Conservation (phyloP, 2,113 vertebrate genomes). For the Herpetotheres cachinnans region DNA sequence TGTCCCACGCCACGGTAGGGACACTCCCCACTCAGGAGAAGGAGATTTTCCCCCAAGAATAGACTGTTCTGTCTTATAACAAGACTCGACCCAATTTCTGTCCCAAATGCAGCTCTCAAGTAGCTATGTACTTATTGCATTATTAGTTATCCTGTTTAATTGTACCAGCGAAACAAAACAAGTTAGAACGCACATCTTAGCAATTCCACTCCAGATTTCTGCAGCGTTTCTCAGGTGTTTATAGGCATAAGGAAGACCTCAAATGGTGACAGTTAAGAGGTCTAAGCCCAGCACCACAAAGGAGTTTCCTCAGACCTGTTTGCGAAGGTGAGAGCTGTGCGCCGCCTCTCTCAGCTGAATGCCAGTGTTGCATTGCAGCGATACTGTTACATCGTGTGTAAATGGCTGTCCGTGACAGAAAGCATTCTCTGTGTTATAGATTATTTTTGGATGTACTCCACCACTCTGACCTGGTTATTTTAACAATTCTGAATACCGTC, state of each 20-base stretch:
- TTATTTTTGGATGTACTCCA: background rate
- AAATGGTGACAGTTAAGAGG: background rate
- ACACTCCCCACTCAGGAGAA: background rate
- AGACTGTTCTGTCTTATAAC: background rate
- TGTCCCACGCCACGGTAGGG: background rate
- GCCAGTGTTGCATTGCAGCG: background rate
- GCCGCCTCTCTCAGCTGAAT: background rate
- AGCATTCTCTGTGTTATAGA: background rate
- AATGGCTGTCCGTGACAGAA: background rate
- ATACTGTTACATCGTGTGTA: background rate
- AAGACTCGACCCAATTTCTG: background rate
- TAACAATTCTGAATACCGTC: background rate
- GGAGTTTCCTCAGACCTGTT: background rate
- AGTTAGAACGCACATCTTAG: background rate
- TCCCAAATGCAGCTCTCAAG: background rate
- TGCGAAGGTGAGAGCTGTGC: background rate
- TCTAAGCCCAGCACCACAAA: background rate
- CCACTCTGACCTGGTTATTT: background rate
- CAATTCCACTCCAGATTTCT: background rate
- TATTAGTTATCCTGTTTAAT: background rate
- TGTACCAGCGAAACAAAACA: background rate
- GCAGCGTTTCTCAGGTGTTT: background rate
- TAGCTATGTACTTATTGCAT: accelerated
- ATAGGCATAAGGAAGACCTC: background rate
- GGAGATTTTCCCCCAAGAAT: background rate